Evolutionary conservation across 1,140 invertebrate species (phyloP).

Genomic region (Aphis gossypii): DNA sequence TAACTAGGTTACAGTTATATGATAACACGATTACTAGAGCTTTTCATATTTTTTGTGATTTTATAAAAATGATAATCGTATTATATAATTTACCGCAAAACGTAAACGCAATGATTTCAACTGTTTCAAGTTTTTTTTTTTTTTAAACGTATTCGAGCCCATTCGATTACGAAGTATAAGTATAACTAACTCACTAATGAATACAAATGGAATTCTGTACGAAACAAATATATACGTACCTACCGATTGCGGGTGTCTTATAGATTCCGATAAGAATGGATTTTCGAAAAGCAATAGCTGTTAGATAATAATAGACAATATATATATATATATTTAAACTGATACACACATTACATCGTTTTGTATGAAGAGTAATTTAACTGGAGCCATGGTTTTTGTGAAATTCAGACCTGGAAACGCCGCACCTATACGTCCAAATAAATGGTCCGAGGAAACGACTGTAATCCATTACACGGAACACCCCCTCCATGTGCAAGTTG

Average conservation of each 20-base stretch:
- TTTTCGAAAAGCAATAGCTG: constrained; percentile 10
- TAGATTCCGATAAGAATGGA: not conserved
- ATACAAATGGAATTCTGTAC: not conserved
- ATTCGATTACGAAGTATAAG: not conserved
- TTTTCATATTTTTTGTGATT: not conserved
- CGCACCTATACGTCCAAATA: not conserved
- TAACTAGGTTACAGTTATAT: constrained; percentile 8
- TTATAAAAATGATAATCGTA: not conserved
- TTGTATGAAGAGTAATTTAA: constrained; percentile 22
- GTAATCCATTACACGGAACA: not conserved
- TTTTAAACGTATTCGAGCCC: not conserved
- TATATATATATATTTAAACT: not conserved
- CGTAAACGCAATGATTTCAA: not conserved
- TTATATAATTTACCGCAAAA: not conserved
- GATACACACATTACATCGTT: not conserved
- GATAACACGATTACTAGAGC: not conserved
- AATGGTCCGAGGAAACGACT: not conserved
- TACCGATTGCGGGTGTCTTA: not conserved
- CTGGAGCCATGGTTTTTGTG: not conserved
- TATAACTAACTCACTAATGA: not conserved
- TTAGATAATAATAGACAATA: not conserved
- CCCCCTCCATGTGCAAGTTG: not conserved
- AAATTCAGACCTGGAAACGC: not conserved
- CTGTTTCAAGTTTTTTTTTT: not conserved
- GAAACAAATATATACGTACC: not conserved